These are phyloP conservation scores for Odontocerum albicorne DNA, from an alignment of 2,888 invertebrate genomes.

Conservation along the genomic window DNA sequence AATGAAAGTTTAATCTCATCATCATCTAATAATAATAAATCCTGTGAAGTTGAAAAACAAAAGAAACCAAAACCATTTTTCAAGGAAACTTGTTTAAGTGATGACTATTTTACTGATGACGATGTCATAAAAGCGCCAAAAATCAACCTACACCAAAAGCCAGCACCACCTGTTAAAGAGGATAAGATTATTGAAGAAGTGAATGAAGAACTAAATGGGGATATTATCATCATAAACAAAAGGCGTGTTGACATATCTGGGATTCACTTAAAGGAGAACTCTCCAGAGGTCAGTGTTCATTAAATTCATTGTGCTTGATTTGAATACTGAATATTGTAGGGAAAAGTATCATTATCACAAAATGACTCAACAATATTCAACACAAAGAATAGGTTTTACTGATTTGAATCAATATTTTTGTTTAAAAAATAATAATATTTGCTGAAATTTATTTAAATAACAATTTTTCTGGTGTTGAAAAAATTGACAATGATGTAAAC, in stretches of 20 bases:
- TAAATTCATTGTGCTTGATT: too few relatives aligned
- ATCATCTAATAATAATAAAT: constrained; percentile 40
- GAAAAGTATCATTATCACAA: too few relatives aligned
- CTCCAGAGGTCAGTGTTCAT: constrained; percentile 55
- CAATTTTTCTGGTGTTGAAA: too few relatives aligned
- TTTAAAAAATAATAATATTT: too few relatives aligned
- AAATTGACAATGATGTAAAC: too few relatives aligned
- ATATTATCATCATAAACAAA: constrained; percentile 50
- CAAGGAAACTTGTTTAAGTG: constrained; percentile 64
- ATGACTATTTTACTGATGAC: constrained; percentile 59
- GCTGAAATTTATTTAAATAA: too few relatives aligned
- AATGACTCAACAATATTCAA: too few relatives aligned
- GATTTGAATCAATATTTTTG: too few relatives aligned
- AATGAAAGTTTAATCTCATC: constrained; percentile 43
- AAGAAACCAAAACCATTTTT: constrained; percentile 54
- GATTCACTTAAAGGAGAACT: constrained; percentile 52
- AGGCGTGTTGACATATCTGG: constrained; percentile 51
- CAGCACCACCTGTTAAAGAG: constrained; percentile 43
- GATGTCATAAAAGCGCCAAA: constrained; percentile 44
- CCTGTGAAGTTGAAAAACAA: constrained; percentile 41
- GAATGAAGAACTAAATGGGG: constrained; percentile 12
- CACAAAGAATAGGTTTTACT: too few relatives aligned
- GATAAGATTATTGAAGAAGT: constrained; percentile 40
- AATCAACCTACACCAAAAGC: constrained; percentile 41
- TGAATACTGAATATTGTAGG: too few relatives aligned